A percentile compares a stretch with the other conserved stretches of the same genome.
Evolutionary conservation across 2,888 invertebrate genomes (phyloP).

Genomic region (Prenolepis imparis): DNA sequence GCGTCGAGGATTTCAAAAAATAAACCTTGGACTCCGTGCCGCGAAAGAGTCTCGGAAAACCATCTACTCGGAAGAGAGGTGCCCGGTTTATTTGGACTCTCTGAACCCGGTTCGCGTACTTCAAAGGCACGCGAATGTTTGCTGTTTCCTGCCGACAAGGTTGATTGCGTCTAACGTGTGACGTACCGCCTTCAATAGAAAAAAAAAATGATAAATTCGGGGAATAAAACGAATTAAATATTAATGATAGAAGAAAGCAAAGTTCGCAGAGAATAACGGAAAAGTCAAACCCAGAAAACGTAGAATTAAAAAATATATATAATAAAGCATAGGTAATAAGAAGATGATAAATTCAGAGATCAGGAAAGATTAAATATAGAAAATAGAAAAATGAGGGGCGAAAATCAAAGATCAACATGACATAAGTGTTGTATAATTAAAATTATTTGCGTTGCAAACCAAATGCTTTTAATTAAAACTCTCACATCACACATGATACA

Average conservation of each 20-base stretch:
- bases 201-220: background rate
- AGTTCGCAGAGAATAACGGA: background rate
- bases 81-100: slow-evolving; percentile 77
- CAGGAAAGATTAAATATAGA: background rate
- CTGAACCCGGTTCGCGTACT: slow-evolving; percentile 46
- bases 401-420: background rate
- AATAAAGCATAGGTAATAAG: background rate
- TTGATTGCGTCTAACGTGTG: slow-evolving; percentile 21
- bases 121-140: slow-evolving; percentile 66
- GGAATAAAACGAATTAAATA: background rate
- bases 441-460: background rate
- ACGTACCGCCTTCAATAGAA: background rate
- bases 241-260: background rate
- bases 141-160: slow-evolving; percentile 59
- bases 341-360: background rate
- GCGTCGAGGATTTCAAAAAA: slow-evolving; percentile 59
- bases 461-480: background rate
- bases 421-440: background rate
- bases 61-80: slow-evolving; percentile 53
- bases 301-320: slow-evolving; percentile 11
- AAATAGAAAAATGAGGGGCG: background rate
- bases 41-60: slow-evolving; percentile 46
- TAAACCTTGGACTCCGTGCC: slow-evolving; percentile 44
- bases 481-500: background rate
- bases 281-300: background rate